Base-by-base conservation (phyloP, 2,888 invertebrate species). In the Unio pictorum region DNA sequence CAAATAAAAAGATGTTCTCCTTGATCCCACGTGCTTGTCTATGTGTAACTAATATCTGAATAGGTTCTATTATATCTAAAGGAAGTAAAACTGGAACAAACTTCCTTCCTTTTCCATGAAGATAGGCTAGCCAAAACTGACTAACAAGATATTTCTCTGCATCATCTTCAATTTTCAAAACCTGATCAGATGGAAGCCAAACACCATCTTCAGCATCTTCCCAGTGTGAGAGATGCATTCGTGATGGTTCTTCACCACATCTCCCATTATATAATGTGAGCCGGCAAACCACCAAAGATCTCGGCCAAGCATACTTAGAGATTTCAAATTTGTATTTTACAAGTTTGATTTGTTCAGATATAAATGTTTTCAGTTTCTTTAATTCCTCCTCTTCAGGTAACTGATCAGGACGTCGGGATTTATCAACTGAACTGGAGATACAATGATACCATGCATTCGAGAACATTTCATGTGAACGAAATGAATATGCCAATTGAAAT, bases 91-190 rank as follows among this genome's bases (percentile, higher is more conserved):
- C 23, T 23, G 23, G 23, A 23, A 23, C 23, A 23, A 23, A 23
- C 23, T 23, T 75, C 64, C 66, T 75, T n/a, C 72, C 71, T 61
- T 73, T 77, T n/a, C 72, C 72, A 23, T 63, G 55, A 57, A 79
- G 56, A 56, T 75, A 76, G 15, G 69, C 76, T 34, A 79, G 45
- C 55, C 64, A 68, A 56, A 64, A 76, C 26, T 68, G 68, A 17
- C 71, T 69, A 34, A 76, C 17, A 55, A 76, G 66, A 58, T 66
- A 76, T 28, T 79, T 63, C 57, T 79, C 74, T 56, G 71, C 76
- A 57, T 68, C 67, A 64, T 78, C 78, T 20, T 64, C 28, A 45
- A 76, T 66, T 30, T 20, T 61, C 64, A 73, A 64, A n/a, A 73
- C 56, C 23, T 67, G 34, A 17, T 69, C 17, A 23, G 64, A 23